These are phyloP conservation scores for Eudyptes chrysolophus DNA, from an alignment of 2,113 vertebrate species.

Conservation along the genomic window DNA sequence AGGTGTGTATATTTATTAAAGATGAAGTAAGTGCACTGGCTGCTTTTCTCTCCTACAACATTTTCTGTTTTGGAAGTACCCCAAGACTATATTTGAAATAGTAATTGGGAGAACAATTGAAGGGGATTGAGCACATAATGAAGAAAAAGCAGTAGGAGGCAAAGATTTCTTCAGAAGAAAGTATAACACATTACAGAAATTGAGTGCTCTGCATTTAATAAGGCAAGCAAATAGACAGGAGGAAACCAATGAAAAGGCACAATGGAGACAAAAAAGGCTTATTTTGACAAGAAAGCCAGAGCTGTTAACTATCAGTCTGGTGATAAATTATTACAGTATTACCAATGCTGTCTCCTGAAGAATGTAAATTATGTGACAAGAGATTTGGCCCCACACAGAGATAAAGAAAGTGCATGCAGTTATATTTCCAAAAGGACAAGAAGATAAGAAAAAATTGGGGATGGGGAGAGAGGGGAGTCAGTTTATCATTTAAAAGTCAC, in stretches of 20 bases:
- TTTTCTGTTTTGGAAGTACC: constrained; percentile 18
- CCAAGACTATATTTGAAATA: constrained; percentile 23
- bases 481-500: background rate
- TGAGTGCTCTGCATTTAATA: constrained; percentile 41
- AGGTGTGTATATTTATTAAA: constrained; percentile 14
- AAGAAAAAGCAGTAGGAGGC: constrained; percentile 50
- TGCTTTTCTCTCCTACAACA: background rate
- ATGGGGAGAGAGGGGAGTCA: background rate
- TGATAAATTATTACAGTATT: constrained; percentile 34
- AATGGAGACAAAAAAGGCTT: background rate
- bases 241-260: constrained; percentile 23
- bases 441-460: background rate
- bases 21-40: background rate
- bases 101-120: constrained; percentile 51
- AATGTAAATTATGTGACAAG: constrained; percentile 19
- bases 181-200: constrained; percentile 18
- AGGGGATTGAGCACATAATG: constrained; percentile 9
- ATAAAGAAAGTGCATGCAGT: constrained; percentile 20
- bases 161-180: constrained; percentile 55
- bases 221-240: constrained; percentile 43
- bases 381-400: background rate
- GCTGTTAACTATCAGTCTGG: background rate
- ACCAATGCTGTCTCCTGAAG: background rate
- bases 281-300: constrained; percentile 37
- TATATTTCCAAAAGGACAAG: constrained; percentile 9